Evolutionary conservation across 2,113 vertebrate species (phyloP).

Genomic region (Phaethon lepturus): DNA sequence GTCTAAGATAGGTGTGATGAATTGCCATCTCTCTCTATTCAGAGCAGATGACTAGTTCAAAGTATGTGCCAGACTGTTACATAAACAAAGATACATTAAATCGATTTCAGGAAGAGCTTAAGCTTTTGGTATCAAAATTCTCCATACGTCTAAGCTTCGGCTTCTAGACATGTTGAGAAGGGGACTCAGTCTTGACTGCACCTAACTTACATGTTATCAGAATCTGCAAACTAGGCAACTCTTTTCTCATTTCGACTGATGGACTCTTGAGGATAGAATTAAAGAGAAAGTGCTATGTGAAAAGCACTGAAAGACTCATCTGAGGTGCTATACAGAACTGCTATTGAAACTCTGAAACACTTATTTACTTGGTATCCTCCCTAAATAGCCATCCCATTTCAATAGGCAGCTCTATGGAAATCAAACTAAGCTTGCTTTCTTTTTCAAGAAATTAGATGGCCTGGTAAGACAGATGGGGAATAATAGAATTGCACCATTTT

Average conservation of each 20-base stretch:
- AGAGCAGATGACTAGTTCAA: slow-evolving; percentile 22
- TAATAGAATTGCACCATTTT: background rate
- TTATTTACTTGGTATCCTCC: background rate
- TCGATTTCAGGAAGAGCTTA: background rate
- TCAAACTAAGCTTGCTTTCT: background rate
- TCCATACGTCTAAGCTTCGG: background rate
- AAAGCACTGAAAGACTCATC: background rate
- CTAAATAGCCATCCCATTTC: background rate
- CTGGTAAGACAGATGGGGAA: background rate
- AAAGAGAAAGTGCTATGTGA: background rate
- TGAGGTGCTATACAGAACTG: background rate
- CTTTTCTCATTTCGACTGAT: background rate
- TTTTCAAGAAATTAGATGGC: background rate
- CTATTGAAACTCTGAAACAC: background rate
- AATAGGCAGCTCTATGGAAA: background rate
- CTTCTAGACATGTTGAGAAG: background rate
- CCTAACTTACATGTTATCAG: background rate
- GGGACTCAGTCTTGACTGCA: background rate
- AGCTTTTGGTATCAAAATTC: background rate
- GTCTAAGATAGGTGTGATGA: background rate
- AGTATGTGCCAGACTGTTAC: slow-evolving; percentile 4
- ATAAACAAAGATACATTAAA: slow-evolving; percentile 18
- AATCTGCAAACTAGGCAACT: background rate
- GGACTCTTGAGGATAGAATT: background rate
- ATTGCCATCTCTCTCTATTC: slow-evolving; percentile 16